A percentile compares a stretch with the other conserved stretches of the same genome.
These are phyloP conservation scores for Leuciscus idus DNA, from an alignment of 2,113 vertebrate species.

Conservation along the genomic window DNA sequence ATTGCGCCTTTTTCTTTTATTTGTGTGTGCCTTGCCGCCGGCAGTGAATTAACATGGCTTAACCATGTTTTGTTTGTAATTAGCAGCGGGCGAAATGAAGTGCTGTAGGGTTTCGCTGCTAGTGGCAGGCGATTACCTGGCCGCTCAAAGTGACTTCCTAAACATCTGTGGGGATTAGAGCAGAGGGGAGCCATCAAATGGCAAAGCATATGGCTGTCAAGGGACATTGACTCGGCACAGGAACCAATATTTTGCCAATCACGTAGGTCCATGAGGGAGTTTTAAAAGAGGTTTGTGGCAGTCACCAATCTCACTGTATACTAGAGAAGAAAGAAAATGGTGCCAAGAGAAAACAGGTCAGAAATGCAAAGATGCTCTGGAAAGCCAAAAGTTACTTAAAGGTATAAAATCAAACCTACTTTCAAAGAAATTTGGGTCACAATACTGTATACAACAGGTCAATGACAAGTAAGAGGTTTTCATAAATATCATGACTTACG, in stretches of 20 bases:
- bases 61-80: slow-evolving; percentile 56
- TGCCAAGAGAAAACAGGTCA: slow-evolving; percentile 2
- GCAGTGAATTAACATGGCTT: slow-evolving; percentile 54
- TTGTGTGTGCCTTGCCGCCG: slow-evolving; percentile 18
- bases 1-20: slow-evolving; percentile 35
- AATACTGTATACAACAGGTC: not conserved
- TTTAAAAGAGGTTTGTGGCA: not conserved
- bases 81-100: slow-evolving; percentile 50
- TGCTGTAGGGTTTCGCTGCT: slow-evolving; percentile 25
- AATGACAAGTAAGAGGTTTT: not conserved
- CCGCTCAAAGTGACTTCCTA: slow-evolving; percentile 48
- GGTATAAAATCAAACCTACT: not conserved
- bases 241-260: slow-evolving; percentile 46
- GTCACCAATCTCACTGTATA: not conserved
- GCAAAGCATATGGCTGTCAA: slow-evolving; percentile 16
- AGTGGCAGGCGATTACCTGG: slow-evolving; percentile 49
- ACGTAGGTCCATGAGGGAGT: slow-evolving; percentile 28
- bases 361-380: not conserved
- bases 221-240: slow-evolving; percentile 9
- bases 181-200: slow-evolving; percentile 40
- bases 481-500: no score
- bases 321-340: slow-evolving; percentile 13
- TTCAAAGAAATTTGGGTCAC: not conserved
- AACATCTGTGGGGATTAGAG: slow-evolving; percentile 46
- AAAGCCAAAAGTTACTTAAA: not conserved